Evolutionary conservation across 2,888 invertebrate genomes (phyloP), one percentile per base, ranked within the genome.

Genomic region (Limnephilus lunatus): DNA sequence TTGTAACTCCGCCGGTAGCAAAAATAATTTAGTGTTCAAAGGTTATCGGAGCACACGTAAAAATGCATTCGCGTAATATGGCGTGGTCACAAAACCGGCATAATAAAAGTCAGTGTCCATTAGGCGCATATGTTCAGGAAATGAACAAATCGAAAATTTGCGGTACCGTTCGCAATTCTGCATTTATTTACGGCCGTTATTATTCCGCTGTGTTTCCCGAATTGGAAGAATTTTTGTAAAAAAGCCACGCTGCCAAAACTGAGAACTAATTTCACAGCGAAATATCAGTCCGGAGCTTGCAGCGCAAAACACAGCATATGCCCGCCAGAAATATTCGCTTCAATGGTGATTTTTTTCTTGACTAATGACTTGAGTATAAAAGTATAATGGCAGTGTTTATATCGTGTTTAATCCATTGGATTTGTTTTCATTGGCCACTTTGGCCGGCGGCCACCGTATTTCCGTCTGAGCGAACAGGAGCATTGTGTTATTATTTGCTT

Each of bases 361-460:
- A 92, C 92, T 91, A 92, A 92, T 90, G 90, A 90, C 89, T 90
- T 15, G 85, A 86, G 68, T 53, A 31, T 39, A 81, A 80, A 31
- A 25, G 80, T 30, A 88, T 48, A 87, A 88, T 88, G 35, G 90
- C 90, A 19, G 31, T 82, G 90, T 81, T 92, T 88, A 91, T 88
- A 88, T 39, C 81, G 90, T 83, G 89, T 91, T 91, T 91, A 92
- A 92, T 92, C 91, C 91, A 92, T 90, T 91, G 91, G 85, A 85
- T 89, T 91, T 53, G 87, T 91, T 90, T 92, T 92, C 91, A 92
- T 91, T 85, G 82, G 82, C 88, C 81, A 90, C 86, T 80, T 91
- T 91, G 91, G 91, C 92, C 12, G 7, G 32, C n/a, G 48, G 91
- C 92, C 92, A 91, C 90, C 44, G 48, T 39, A 86, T 15, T 44